Base-by-base conservation (phyloP, 1,140 invertebrate species). In the Ylistrum balloti region DNA sequence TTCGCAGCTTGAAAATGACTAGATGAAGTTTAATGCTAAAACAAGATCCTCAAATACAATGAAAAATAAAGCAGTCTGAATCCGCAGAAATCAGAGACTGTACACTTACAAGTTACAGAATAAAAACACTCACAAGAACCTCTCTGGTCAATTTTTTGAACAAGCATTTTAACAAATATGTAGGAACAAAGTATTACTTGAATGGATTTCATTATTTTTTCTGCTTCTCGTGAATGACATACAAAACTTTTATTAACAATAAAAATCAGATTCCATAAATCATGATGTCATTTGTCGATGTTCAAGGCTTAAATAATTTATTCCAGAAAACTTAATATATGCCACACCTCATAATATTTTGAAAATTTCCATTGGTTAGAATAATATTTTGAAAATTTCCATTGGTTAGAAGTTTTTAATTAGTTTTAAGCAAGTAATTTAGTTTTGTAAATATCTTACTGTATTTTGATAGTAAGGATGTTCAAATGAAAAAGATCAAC, bases 31-130 rank as follows among this genome's bases (percentile, higher is more conserved):
- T n/a, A 74, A 74, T 74, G 56, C 56, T 74, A 28, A n/a, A 74
- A 74, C 22, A 74, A 74, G 56, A 74, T 74, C 56, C 56, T 74
- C n/a, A 74, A 74, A 74, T n/a, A 74, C 56, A 74, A n/a, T 74
- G n/a, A 28, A 9, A 74, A 17, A 74, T n/a, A 28, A 74, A 74
- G 56, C 56, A 74, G 56, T 17, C 17, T 74, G 56, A n/a, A 74
- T 74, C 28, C 28, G 22, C 22, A 74, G n/a, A 74, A 74, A 74
- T 28, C 11, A 28, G 22, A 74, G 22, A n/a, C 28, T 74, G 9
- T 74, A 74, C 56, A 22, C 28, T 74, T 28, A 74, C 56, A 74
- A 28, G n/a, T 74, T 74, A 48, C 22, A 48, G 45, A n/a, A 28
- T n/a, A 74, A 74, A 74, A 74, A 74, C 56, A 74, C 28, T 74